phyloP scores from a whole-genome alignment of 2,797 vertebrate genomes.

The Gila robusta region DNA sequence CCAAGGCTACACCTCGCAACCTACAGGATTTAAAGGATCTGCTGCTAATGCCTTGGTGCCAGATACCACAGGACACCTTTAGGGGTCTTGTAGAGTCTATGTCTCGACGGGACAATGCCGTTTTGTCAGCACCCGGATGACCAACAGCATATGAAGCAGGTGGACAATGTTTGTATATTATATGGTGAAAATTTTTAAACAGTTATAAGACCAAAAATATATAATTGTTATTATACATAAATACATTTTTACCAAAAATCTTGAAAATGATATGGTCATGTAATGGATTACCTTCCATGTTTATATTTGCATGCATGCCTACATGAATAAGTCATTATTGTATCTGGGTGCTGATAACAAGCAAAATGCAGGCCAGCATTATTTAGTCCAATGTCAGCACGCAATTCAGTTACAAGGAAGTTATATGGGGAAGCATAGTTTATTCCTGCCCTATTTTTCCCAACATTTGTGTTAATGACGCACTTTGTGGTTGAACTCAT shows the following conservation, averaged over 20 bases:
- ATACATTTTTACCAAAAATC: background rate
- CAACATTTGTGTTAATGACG: constrained; percentile 25
- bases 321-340: background rate
- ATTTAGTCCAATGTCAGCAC: constrained; percentile 46
- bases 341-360: constrained; percentile 1
- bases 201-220: background rate
- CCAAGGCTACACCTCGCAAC: background rate
- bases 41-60: background rate
- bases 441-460: constrained; percentile 15
- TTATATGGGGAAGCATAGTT: constrained; percentile 1
- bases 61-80: background rate
- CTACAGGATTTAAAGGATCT: background rate
- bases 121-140: background rate
- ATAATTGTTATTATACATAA: background rate
- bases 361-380: constrained; percentile 22
- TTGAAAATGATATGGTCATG: background rate
- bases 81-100: background rate
- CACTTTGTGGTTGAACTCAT: constrained; percentile 18
- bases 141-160: background rate
- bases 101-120: background rate
- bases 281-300: background rate
- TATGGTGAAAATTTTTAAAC: too few relatives aligned
- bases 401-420: constrained; percentile 17
- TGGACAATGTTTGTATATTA: background rate
- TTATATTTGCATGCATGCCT: background rate